Evolutionary conservation across 2,888 invertebrate genomes (phyloP), one percentile per base, ranked within the genome.

Genomic region (Phrixothrix hirtus): DNA sequence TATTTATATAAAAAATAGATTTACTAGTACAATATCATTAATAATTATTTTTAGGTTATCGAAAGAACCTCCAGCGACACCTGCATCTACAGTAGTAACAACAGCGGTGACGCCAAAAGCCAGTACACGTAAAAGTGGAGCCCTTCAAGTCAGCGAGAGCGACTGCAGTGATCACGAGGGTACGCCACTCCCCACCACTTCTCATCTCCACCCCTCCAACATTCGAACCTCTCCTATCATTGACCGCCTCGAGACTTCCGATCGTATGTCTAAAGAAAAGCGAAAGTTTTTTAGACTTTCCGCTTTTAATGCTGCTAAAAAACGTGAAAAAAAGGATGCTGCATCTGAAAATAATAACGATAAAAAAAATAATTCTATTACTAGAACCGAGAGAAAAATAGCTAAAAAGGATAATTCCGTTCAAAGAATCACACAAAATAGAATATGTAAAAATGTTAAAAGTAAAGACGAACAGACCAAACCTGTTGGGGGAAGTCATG

Each of bases 211-310:
- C 67, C 71, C 68, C 67, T 70, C 68, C 68, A 69, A 69, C 58
- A 63, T 58, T 62, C 63, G 62, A 61, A 65, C 64, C 66, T 60
- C 64, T 61, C 60, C 60, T 57, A 61, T 62, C 59, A 61, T 62
- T 41, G 69, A 68, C 39, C 78, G 79, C 61, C 78, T 81, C 64
- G 81, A 81, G 69, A 83, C 83, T 73, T 81, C 85, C 76, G 88
- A 88, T 75, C 82, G 83, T 73, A 89, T 90, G 83, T 89, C 89
- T 61, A 88, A 89, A 79, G 90, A 91, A 80, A 91, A 90, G 77
- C 89, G 88, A 77, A 89, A 89, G 78, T 90, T 90, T 80, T 91
- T 91, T 80, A 81, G 88, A 74, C 82, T 84, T 73, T 88, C 88
- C 66, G 88, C 86, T 44, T 89, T 89, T 75, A 88, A 89, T 75